Percentiles rank a stretch among this genome's conserved stretches.
These are phyloP conservation scores for Coregonus suidteri DNA, from an alignment of 2,797 vertebrate genomes.

Conservation along the genomic window DNA sequence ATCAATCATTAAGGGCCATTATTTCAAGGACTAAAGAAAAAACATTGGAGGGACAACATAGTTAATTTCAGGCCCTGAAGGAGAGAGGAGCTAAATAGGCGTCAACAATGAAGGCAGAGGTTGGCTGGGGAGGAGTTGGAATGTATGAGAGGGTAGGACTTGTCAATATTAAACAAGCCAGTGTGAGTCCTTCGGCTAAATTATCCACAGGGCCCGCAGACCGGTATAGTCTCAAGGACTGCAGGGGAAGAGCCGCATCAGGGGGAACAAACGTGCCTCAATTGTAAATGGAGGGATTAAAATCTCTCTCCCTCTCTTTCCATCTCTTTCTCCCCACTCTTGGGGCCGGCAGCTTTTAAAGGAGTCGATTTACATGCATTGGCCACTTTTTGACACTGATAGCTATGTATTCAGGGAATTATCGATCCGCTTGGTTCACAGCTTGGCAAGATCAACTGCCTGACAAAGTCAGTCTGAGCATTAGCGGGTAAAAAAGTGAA, in stretches of 20 bases:
- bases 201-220: constrained; percentile 17
- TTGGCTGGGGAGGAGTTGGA: neutral
- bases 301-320: neutral
- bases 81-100: neutral
- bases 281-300: constrained; percentile 13
- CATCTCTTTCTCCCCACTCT: neutral
- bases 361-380: constrained; percentile 1
- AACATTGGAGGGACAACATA: neutral
- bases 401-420: neutral
- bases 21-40: constrained; percentile 17
- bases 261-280: constrained; percentile 12
- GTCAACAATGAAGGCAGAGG: constrained; percentile 11
- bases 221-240: constrained; percentile 24
- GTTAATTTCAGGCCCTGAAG: neutral
- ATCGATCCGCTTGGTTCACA: constrained; percentile 7
- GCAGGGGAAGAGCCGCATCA: neutral
- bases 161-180: constrained; percentile 20
- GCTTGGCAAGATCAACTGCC: constrained; percentile 6
- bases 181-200: constrained; percentile 14
- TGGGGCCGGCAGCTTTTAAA: neutral
- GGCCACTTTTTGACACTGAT: constrained; percentile 17
- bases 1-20: constrained; percentile 22
- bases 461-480: constrained; percentile 9
- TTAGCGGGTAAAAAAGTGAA: neutral
- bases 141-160: constrained; percentile 5